Conservation (phyloP, 2,797 vertebrate species). For the Paedocypris micromegethes region DNA sequence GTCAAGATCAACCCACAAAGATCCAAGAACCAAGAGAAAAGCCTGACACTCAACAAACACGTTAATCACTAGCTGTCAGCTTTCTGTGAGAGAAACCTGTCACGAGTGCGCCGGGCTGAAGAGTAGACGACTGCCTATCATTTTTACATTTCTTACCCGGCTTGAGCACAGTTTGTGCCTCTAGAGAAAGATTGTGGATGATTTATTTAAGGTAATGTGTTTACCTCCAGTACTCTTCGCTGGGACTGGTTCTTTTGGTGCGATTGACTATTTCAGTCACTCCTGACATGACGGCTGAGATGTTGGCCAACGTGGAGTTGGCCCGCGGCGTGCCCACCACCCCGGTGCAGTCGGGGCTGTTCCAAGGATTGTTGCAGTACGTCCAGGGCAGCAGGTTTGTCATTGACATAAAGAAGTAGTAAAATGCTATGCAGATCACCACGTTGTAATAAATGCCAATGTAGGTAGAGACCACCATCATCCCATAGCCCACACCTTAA, state of each 20-base stretch:
- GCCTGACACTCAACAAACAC: not conserved
- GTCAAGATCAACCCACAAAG: slow-evolving; percentile 19
- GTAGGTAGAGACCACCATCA: slow-evolving; percentile 99
- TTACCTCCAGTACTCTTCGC: slow-evolving; percentile 99
- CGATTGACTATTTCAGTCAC: slow-evolving; percentile 74
- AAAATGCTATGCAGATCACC: slow-evolving; percentile 97
- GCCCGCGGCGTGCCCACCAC: slow-evolving; percentile 66
- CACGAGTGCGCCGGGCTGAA: not conserved
- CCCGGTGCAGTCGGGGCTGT: slow-evolving; percentile 81
- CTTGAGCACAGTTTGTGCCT: too few species aligned
- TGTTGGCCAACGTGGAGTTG: slow-evolving; percentile 65
- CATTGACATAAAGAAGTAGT: slow-evolving; percentile 99
- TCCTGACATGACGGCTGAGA: slow-evolving; percentile 57
- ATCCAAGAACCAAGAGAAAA: slow-evolving; percentile 14
- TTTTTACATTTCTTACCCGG: too few species aligned
- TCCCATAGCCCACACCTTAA: slow-evolving; percentile 93
- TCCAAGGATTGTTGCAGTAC: slow-evolving; percentile 94
- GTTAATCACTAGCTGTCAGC: slow-evolving; percentile 9
- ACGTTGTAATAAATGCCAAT: slow-evolving; percentile 99
- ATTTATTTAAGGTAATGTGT: not conserved
- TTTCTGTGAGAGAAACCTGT: not conserved
- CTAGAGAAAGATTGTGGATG: too few species aligned
- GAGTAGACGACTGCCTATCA: not conserved
- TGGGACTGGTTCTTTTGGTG: slow-evolving; percentile 94
- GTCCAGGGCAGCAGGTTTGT: slow-evolving; percentile 94